Evolutionary conservation across 2,888 invertebrate species (phyloP).

Genomic region (Leucophenga montana): DNA sequence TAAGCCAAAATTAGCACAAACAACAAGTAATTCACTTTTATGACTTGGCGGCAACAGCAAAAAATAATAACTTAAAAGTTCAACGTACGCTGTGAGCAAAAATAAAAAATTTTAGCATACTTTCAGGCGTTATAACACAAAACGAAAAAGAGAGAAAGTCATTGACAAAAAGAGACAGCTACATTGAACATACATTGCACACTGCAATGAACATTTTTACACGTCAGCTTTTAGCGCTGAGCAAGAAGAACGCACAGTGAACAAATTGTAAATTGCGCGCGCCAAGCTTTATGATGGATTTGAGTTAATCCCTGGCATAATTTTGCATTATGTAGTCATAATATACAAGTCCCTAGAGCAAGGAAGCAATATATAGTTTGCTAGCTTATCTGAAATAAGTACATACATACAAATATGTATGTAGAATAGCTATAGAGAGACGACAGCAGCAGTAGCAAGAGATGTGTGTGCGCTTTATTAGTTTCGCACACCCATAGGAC

Average conservation of each 20-base stretch:
- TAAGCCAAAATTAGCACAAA: not conserved
- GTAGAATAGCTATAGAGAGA: no score
- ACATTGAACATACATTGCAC: no score
- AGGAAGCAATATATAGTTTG: not conserved
- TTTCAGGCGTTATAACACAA: not conserved
- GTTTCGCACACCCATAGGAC: no score
- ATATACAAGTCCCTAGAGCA: not conserved
- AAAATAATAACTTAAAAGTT: not conserved
- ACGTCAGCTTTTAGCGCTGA: conserved; percentile 4
- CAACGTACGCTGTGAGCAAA: no score
- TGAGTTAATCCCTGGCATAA: conserved; percentile 10
- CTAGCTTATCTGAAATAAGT: not conserved
- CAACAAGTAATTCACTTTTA: not conserved
- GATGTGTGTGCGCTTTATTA: no score
- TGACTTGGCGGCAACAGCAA: not conserved
- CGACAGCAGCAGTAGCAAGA: no score
- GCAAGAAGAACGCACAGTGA: no score
- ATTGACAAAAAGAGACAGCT: no score
- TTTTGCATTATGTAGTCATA: conserved; percentile 13
- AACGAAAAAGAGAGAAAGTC: not conserved
- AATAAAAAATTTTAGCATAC: not conserved
- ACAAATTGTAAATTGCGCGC: not conserved
- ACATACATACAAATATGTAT: no score
- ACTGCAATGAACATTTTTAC: not conserved
- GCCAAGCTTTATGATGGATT: conserved; percentile 4